Evolutionary conservation across 2,888 invertebrate genomes (phyloP), one percentile per base, ranked within the genome.

Genomic region (Orthosia cruda): DNA sequence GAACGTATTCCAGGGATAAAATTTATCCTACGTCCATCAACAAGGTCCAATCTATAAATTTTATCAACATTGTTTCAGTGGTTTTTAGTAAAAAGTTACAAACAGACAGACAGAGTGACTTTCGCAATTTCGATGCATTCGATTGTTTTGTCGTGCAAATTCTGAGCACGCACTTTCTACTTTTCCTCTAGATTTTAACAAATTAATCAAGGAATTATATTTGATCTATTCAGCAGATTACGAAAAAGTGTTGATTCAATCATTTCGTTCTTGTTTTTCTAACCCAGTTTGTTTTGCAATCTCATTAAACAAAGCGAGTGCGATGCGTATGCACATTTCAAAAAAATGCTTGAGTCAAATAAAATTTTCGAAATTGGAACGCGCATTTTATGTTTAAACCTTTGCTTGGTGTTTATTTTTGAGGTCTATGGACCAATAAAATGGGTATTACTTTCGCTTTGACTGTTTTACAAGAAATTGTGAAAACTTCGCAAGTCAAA

Each of bases 281-380:
- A 93, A 94, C 94, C 94, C 81, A 92, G 84, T 89, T 94, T 82
- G 80, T 86, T 89, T 89, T 90, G 91, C 89, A 85, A 89, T 88
- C 88, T 88, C 78, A 87, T 83, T 80, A 86, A 77, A 83, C 67
- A 74, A 80, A 67, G 73, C 68, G 73, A 80, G 66, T 69, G 63
- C 66, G 83, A 74, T 83, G 74, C 69, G 82, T 64, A 45, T 84
- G 82, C 85, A 81, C 77, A 84, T 85, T 80, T 62, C 26, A 66
- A 80, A 71, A 84, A 74, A 58, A 64, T 58, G 58, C 63, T 65
- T 86, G 73, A 88, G 79, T 89, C 78, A 50, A 78, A 86, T 85
- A 80, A 72, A 68, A 49, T 85, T 77, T 88, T 65, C 45, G 57
- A 23, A 83, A 77, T 83, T 83, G 74, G 84, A 73, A 77, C 81